These are phyloP conservation scores for Helostoma temminkii DNA, from an alignment of 2,797 vertebrate genomes.

Conservation along the genomic window DNA sequence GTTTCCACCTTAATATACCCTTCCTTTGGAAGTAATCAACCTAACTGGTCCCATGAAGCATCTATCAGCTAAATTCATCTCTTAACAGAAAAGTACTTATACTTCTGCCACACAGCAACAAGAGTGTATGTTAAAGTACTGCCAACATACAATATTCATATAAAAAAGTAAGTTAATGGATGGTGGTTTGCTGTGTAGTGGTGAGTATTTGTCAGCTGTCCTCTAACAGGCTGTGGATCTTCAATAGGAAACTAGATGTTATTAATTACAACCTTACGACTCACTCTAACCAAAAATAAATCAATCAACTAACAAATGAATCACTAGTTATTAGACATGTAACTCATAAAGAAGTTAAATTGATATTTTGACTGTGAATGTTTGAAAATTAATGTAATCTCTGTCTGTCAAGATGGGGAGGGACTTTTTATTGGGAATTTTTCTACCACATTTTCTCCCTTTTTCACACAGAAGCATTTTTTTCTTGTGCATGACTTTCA, in stretches of 20 bases:
- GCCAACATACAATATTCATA: neutral
- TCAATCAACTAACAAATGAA: slow-evolving; percentile 49
- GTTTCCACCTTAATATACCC: slow-evolving; percentile 25
- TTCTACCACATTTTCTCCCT: slow-evolving; percentile 3
- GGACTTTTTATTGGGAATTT: slow-evolving; percentile 15
- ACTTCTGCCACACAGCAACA: slow-evolving; percentile 52
- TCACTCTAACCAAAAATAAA: slow-evolving; percentile 44
- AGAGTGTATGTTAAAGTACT: neutral
- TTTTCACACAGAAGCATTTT: slow-evolving; percentile 32
- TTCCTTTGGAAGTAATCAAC: slow-evolving; percentile 34
- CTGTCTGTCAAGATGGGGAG: slow-evolving; percentile 5
- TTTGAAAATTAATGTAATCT: slow-evolving; percentile 18
- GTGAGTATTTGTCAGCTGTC: slow-evolving; percentile 42
- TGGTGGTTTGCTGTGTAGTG: slow-evolving; percentile 47
- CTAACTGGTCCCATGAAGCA: slow-evolving; percentile 28
- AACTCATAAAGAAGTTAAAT: slow-evolving; percentile 14
- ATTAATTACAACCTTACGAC: slow-evolving; percentile 26
- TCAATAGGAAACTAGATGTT: slow-evolving; percentile 27
- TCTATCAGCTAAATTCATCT: slow-evolving; percentile 27
- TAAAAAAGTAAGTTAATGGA: neutral
- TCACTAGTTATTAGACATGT: slow-evolving; percentile 1
- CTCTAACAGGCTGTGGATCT: slow-evolving; percentile 50
- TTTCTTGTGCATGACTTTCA: slow-evolving; percentile 27
- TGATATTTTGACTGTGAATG: slow-evolving; percentile 29
- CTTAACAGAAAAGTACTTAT: slow-evolving; percentile 42